Conservation (phyloP, 2,797 vertebrate species). For the Hyperoplus immaculatus region DNA sequence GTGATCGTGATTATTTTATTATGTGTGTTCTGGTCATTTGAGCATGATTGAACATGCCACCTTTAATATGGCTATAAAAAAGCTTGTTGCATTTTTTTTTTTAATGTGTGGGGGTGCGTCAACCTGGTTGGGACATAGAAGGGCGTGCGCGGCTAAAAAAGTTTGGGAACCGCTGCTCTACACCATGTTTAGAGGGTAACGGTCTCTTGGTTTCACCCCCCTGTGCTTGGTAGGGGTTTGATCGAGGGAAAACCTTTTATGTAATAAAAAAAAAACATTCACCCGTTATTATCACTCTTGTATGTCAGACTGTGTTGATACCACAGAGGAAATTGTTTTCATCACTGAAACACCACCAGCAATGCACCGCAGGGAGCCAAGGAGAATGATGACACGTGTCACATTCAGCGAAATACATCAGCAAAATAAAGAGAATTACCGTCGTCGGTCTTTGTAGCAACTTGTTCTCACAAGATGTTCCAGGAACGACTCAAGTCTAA, state of each 20-base stretch:
- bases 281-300: constrained; percentile 30
- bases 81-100: no score
- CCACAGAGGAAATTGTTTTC: constrained; percentile 53
- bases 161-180: no score
- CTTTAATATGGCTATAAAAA: no score
- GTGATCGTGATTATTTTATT: no score
- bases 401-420: constrained; percentile 42
- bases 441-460: constrained; percentile 28
- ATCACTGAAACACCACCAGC: constrained; percentile 45
- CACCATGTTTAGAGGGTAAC: constrained; percentile 51
- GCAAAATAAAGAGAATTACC: constrained; percentile 27
- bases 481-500: neutral
- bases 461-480: constrained; percentile 18
- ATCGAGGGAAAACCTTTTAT: constrained; percentile 33
- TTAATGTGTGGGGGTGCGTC: no score
- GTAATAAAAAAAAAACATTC: constrained; percentile 26
- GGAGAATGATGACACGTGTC: constrained; percentile 34
- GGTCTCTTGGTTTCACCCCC: constrained; percentile 24
- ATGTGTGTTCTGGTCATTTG: no score
- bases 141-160: no score
- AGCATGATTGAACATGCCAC: no score
- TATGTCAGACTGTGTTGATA: constrained; percentile 43
- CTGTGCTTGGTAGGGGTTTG: constrained; percentile 1
- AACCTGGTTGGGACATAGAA: no score
- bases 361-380: constrained; percentile 24